Evolutionary conservation across 1,140 invertebrate species (phyloP).

Genomic region (Helicoverpa armigera): DNA sequence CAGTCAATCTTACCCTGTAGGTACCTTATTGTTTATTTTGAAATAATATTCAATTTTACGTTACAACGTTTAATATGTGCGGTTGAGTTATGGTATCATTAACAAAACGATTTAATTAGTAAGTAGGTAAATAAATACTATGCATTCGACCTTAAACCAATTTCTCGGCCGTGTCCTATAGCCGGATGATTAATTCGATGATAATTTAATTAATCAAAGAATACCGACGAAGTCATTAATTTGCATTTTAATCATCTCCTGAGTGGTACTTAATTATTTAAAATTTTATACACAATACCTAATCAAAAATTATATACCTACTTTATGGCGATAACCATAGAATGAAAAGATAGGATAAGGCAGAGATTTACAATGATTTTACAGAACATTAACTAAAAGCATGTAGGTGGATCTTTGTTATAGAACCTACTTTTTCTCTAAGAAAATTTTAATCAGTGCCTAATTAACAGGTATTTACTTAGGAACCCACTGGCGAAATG

Average conservation of each 20-base stretch:
- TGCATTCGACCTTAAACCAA: background rate
- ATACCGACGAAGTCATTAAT: conserved; percentile 2
- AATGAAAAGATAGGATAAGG: background rate
- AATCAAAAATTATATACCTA: background rate
- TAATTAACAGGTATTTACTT: too few relatives aligned
- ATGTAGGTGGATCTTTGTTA: too few relatives aligned
- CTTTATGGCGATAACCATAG: background rate
- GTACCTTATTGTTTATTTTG: too few relatives aligned
- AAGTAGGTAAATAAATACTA: background rate
- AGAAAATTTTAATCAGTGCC: too few relatives aligned
- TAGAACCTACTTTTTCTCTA: background rate
- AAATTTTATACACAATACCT: background rate
- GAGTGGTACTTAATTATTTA: background rate
- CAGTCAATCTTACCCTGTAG: too few relatives aligned
- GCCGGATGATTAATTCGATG: background rate
- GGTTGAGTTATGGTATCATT: background rate
- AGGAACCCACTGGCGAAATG: too few relatives aligned
- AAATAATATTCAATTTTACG: too few relatives aligned
- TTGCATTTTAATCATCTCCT: background rate
- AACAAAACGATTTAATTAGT: background rate
- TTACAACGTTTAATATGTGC: too few relatives aligned
- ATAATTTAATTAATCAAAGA: background rate
- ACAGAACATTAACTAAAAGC: too few relatives aligned
- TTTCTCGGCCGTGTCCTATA: conserved; percentile 10
- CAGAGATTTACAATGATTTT: background rate